Base-by-base conservation (phyloP, 2,888 invertebrate species). In the Apodemia zela region DNA sequence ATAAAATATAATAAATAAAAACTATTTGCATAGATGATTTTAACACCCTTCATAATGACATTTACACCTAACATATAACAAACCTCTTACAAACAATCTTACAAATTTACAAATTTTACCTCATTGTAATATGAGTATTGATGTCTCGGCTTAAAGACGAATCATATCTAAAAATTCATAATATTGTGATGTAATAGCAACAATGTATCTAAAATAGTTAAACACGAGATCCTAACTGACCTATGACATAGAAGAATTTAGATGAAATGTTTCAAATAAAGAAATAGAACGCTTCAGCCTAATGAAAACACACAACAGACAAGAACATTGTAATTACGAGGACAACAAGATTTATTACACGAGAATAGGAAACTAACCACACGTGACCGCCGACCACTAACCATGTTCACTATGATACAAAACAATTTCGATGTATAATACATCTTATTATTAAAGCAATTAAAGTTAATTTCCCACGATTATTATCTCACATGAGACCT, bases 221-320 rank as follows among this genome's bases (percentile, higher is more conserved):
- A 42, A 42, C 15, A 42, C 6, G 5, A n/a, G 15, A 25, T 13
- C 25, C 18, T 54, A 13, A 35, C 10, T n/a, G 13, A 35, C n/a
- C 58, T 35, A 45, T 64, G 64, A 64, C 38, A 2, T 35, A 38
- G 8, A 57, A 33, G 42, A 35, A 42, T 63, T 63, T 47, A 64
- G 67, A 65, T 62, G 67, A 65, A 68, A 71, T 69, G 66, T 68
- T 67, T 66, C 65, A 67, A 66, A 67, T 66, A 64, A 66, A 66
- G 65, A 54, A 67, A 59, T 64, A 67, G 63, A 65, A 38, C 25
- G 54, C 54, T 75, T 77, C 75, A 72, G 70, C 73, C 80, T 89
- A 90, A 91, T 89, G 87, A 88, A 90, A 89, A 91, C 82, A 89
- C 84, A 91, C 86, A 88, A 82, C 85, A 84, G 87, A 87, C 87